These are phyloP conservation scores for Choristoneura fumiferana DNA, from an alignment of 1,140 invertebrate genomes.

Conservation along the genomic window DNA sequence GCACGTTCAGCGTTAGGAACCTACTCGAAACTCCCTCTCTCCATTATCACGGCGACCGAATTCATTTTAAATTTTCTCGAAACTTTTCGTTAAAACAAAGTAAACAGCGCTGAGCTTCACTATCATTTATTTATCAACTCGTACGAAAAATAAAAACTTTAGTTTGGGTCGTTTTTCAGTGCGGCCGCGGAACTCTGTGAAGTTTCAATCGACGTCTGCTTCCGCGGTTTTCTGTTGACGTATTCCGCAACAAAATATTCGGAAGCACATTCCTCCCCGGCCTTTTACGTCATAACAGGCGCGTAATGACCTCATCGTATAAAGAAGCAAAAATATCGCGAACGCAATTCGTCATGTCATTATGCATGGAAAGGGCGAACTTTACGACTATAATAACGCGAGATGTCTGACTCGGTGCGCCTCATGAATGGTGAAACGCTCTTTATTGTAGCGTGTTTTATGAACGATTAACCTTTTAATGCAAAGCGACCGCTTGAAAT, in stretches of 20 bases:
- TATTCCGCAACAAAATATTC: conserved; percentile 28
- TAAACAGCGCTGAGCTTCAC: conserved; percentile 26
- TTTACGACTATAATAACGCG: conserved; percentile 76
- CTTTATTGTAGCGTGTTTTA: conserved; percentile 75
- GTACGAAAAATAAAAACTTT: conserved; percentile 32
- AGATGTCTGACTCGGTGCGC: conserved; percentile 70
- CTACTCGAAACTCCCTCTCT: conserved; percentile 58
- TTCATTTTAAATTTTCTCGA: conserved; percentile 67
- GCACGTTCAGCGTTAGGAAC: conserved; percentile 58
- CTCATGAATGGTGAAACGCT: conserved; percentile 66
- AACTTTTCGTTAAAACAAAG: conserved; percentile 48
- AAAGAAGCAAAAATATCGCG: conserved; percentile 75
- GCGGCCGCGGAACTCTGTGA: conserved; percentile 28
- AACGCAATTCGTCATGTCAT: conserved; percentile 76
- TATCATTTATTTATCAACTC: conserved; percentile 31
- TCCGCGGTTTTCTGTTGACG: neutral
- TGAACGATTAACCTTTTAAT: conserved; percentile 78
- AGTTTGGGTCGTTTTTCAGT: conserved; percentile 29
- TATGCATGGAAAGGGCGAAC: conserved; percentile 77
- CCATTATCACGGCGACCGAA: conserved; percentile 67
- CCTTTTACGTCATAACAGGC: conserved; percentile 51
- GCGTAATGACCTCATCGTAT: conserved; percentile 67
- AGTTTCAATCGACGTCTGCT: conserved; percentile 22
- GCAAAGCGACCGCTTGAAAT: conserved; percentile 56
- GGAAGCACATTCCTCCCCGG: conserved; percentile 32